Base-by-base conservation (phyloP, 2,888 invertebrate genomes). In the Apamea epomidion region DNA sequence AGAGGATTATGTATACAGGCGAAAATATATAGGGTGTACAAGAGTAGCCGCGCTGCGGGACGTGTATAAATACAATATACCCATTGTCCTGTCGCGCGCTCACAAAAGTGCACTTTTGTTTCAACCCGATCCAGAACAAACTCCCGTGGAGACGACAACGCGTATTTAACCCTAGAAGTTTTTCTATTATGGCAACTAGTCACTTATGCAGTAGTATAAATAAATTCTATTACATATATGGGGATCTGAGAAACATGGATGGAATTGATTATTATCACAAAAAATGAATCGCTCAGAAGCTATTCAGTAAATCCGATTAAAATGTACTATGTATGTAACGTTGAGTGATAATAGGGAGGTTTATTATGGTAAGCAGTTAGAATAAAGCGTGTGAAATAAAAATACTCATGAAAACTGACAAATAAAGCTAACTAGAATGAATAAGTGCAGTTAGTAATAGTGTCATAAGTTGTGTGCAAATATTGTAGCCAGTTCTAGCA, bases 21-120 rank as follows among this genome's bases (percentile, higher is more conserved):
- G 82, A 82, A 82, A 89, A 86, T 84, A 82, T 88, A 88, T 86
- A 74, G 85, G 80, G 85, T 82, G 85, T 86, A 93, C 92, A 92
- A 88, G 90, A 87, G 91, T 85, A 87, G 91, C 86, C 91, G 93
- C 94, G 91, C 94, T 88, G 93, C 93, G 93, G 93, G 94, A 90
- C 89, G 92, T 92, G 93, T 93, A 95, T 94, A 95, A 96, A 95
- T 95, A 92, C 92, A 91, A 90, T 91, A 87, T 89, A 87, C 84
- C 94, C 94, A 96, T 96, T 95, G 96, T 95, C 91, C 94, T 95
- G 95, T 95, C 94, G 92, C 89, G 90, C 89, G 89, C 91, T 89
- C 91, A 91, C 90, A 92, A 92, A 92, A 93, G 90, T 92, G 92
- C 92, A 92, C 93, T 94, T 91, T 94, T 92, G 91, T 91, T 91